A percentile compares a stretch with the other conserved stretches of the same genome.
Conservation (phyloP, 2,888 invertebrate genomes). For the Caenorhabditis sp. region DNA sequence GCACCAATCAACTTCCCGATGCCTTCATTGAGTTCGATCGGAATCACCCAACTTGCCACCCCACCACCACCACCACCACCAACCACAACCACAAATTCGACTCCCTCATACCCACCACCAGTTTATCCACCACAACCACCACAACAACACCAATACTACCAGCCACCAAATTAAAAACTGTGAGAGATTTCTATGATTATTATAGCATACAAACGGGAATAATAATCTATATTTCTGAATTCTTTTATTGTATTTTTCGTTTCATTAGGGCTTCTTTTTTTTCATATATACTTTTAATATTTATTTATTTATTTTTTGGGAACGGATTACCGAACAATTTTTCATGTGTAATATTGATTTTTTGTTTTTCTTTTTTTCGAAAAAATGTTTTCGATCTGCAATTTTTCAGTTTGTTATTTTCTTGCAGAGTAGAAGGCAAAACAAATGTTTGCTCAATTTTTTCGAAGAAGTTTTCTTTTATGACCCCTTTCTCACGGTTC, state of each 20-base stretch:
- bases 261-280: not conserved
- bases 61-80: constrained; percentile 49
- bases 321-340: constrained; percentile 6
- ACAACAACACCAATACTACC: constrained; percentile 11
- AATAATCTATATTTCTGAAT: constrained; percentile 9
- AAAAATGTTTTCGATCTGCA: not conserved
- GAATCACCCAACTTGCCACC: constrained; percentile 63
- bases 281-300: constrained; percentile 6
- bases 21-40: constrained; percentile 70
- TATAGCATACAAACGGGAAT: not conserved
- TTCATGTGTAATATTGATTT: constrained; percentile 6
- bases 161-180: not conserved
- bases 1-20: constrained; percentile 64
- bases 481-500: too few species aligned
- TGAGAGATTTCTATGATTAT: not conserved
- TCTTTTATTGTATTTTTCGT: not conserved
- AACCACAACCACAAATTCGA: too few species aligned
- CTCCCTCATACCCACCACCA: constrained; percentile 4
- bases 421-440: too few species aligned
- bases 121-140: constrained; percentile 19
- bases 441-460: too few species aligned
- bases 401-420: too few species aligned
- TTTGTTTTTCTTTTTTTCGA: constrained; percentile 7
- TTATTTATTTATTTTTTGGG: constrained; percentile 16
- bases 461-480: too few species aligned